Evolutionary conservation across 2,113 vertebrate genomes (phyloP), one percentile per base, ranked within the genome.

Genomic region (Tonatia bakeri): DNA sequence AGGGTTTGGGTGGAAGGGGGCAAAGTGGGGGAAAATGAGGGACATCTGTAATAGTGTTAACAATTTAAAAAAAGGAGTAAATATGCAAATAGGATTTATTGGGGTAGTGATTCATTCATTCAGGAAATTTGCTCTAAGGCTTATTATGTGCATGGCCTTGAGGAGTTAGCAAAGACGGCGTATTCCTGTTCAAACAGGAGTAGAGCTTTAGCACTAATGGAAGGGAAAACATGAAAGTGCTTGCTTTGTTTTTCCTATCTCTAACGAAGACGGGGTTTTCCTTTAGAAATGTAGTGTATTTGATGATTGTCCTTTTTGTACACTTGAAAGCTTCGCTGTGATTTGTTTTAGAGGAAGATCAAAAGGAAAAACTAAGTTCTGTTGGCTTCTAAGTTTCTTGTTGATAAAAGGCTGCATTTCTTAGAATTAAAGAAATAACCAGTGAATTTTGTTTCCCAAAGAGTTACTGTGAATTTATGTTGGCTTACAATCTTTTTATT

Each of bases 241-340:
- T 92, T 83, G 7, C n/a, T 40, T 73, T 93, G 28, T 47, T 87
- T 43, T 96, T 88, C 47, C 36, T 79, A 3, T 56, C n/a, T 89
- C 47, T 70, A 15, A 85, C 81, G 86, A 81, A 80, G 40, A 95
- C 45, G 5, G 1, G 1, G 11, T 83, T 91, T 31, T 89, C 54
- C 52, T 76, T 95, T 73, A 83, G 85, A 81, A 95, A 76, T 85
- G 28, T 79, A 38, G 81, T 94, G 45, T 92, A 76, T 94, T 93
- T 93, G 79, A 36, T 1, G 17, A 28, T 77, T 65, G 67, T 70
- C 56, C 19, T 28, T 40, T 80, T 82, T 3, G 26, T 73, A 38
- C 7, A 9, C 45, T 91, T 80, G 70, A 85, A 82, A 90, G 76
- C 1, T 89, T 73, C 82, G 52, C 26, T 72, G 20, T 40, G 54